phyloP scores from a whole-genome alignment of 2,888 invertebrate genomes.

The Calameuta filiformis region DNA sequence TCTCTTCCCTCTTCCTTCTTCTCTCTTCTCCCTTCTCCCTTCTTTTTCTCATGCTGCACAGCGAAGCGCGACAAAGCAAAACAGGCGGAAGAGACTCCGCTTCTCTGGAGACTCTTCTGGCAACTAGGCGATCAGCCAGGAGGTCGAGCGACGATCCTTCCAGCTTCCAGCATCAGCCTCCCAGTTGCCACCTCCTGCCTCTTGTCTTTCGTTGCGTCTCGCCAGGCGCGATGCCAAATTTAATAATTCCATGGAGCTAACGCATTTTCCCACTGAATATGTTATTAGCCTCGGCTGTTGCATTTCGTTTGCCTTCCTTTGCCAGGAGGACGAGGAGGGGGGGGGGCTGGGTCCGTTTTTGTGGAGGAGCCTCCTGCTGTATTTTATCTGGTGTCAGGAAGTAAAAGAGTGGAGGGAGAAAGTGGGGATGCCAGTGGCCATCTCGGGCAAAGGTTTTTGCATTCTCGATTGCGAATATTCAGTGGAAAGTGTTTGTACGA shows the following conservation, averaged over 20 bases:
- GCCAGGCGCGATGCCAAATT: not conserved
- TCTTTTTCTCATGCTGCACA: constrained; percentile 21
- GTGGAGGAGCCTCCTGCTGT: no score
- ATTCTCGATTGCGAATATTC: not conserved
- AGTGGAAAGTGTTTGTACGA: not conserved
- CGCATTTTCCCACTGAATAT: not conserved
- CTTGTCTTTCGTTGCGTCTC: not conserved
- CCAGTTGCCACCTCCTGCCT: no score
- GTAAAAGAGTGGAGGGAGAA: not conserved
- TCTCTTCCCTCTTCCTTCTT: not conserved
- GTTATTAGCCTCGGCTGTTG: not conserved
- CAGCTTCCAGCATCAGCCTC: no score
- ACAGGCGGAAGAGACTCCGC: not conserved
- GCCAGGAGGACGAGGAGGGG: not conserved
- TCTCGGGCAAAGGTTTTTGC: not conserved
- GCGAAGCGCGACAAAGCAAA: not conserved
- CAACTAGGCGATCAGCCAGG: not conserved
- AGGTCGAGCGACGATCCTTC: not conserved
- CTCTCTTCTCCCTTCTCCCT: not conserved
- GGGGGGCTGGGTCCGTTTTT: no score
- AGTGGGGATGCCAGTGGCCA: not conserved
- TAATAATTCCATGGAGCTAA: not conserved
- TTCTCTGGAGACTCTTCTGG: not conserved
- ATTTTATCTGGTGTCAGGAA: no score
- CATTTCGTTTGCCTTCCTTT: not conserved